Base-by-base conservation (phyloP, 2,888 invertebrate species). In the Eupithecia tripunctaria region DNA sequence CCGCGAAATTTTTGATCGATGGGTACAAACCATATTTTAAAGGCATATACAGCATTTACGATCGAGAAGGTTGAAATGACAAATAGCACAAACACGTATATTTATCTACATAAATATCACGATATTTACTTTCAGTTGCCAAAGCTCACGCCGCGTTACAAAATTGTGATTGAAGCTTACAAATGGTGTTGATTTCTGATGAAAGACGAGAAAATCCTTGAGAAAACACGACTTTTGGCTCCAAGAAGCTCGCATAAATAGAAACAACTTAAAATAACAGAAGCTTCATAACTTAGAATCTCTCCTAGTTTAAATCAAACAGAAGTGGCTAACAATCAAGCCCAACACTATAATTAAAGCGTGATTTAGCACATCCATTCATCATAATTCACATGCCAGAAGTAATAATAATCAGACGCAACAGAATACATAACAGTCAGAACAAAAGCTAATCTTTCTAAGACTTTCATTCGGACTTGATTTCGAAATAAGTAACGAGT, bases 401-500 rank as follows among this genome's bases (percentile, higher is more conserved):
- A 76, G 59, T 62, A 65, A 51, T 21, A 51, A 51, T 21, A 51
- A 78, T 74, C 73, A 70, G 65, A 74, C 73, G 73, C 77, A 78
- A 76, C 67, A 65, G 43, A 72, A 71, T 73, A 70, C 76, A 74
- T 76, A 76, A 77, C 72, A 71, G 32, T 21, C 27, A 68, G 76
- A 78, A 78, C 78, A 78, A 78, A 76, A 69, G 76, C 70, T 65
- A 59, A 71, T 75, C 72, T 75, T 72, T 68, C 70, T 67, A 67
- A 29, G 65, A 72, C 76, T 76, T 76, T 76, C 74, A 69, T 76
- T 73, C 66, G 32, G 60, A 67, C 68, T 62, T 68, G 59, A 72
- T 77, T 77, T 76, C 73, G 70, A 70, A 79, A 76, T 73, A 72
- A 59, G 68, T 74, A 67, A 65, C 68, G 71, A 73, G 38, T 74